Evolutionary conservation across 2,797 vertebrate species (phyloP).

Genomic region (Pangasius krempfi): DNA sequence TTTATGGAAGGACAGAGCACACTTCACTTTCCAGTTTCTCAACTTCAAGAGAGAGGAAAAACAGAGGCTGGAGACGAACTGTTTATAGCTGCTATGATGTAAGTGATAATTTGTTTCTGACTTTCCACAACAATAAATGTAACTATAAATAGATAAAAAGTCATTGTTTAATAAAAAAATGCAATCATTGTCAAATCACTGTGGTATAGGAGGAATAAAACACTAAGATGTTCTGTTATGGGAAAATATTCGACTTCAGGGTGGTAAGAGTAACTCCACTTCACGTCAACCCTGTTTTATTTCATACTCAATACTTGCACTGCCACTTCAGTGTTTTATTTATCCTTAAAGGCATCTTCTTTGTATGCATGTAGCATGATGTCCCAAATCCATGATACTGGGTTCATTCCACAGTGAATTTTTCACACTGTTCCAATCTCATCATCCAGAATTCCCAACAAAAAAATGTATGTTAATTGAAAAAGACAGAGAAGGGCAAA

Average conservation of each 20-base stretch:
- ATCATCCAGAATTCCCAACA: not conserved
- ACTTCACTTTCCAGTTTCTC: not conserved
- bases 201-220: not conserved
- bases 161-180: not conserved
- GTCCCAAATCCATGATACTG: not conserved
- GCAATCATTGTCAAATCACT: not conserved
- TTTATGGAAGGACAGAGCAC: not conserved
- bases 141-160: not conserved
- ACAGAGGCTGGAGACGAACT: not conserved
- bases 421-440: not conserved
- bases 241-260: not conserved
- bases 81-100: not conserved
- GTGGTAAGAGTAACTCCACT: not conserved
- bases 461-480: conserved; percentile 2
- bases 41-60: not conserved
- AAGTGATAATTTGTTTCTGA: not conserved
- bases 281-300: not conserved
- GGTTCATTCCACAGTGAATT: not conserved
- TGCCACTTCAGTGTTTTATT: not conserved
- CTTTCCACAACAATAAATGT: too few relatives aligned
- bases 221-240: not conserved
- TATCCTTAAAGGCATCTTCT: not conserved
- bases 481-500: conserved; percentile 12
- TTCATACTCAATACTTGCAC: too few relatives aligned
- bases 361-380: not conserved